Percentiles rank a stretch among this genome's conserved stretches.
These are phyloP conservation scores for Dione juno DNA, from an alignment of 2,888 invertebrate species.

Conservation along the genomic window DNA sequence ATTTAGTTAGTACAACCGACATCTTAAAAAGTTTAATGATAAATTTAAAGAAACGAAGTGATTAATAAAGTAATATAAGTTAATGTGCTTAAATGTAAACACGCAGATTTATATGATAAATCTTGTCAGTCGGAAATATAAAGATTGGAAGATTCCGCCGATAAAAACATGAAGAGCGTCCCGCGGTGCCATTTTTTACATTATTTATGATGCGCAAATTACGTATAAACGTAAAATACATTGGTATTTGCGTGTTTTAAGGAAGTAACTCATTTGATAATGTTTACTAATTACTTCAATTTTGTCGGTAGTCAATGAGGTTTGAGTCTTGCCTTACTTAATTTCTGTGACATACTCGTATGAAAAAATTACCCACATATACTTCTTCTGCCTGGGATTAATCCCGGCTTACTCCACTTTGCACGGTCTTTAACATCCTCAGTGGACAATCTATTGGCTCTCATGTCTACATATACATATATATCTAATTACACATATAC, in stretches of 20 bases:
- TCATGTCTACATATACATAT: too few relatives aligned
- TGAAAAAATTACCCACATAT: too few relatives aligned
- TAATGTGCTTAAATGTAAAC: conserved; percentile 39
- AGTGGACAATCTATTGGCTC: too few relatives aligned
- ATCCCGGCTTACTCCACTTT: too few relatives aligned
- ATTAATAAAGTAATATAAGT: conserved; percentile 22
- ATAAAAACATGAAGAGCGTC: conserved; percentile 46
- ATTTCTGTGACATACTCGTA: too few relatives aligned
- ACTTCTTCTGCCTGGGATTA: too few relatives aligned
- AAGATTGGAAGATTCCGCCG: conserved; percentile 44
- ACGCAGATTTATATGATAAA: conserved; percentile 41
- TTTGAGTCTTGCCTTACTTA: background rate
- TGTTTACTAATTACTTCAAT: background rate
- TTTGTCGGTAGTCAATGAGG: background rate
- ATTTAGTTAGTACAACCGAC: background rate
- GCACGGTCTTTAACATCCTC: too few relatives aligned
- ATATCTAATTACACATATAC: too few relatives aligned
- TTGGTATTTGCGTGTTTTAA: conserved; percentile 46
- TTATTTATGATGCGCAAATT: conserved; percentile 54
- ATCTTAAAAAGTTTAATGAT: background rate
- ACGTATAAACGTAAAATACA: conserved; percentile 49
- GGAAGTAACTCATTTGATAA: background rate
- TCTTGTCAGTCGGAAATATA: conserved; percentile 44
- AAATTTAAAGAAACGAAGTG: conserved; percentile 10
- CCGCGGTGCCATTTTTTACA: conserved; percentile 46